Conservation (phyloP, 2,888 invertebrate species). For the Acrobasis consociella region DNA sequence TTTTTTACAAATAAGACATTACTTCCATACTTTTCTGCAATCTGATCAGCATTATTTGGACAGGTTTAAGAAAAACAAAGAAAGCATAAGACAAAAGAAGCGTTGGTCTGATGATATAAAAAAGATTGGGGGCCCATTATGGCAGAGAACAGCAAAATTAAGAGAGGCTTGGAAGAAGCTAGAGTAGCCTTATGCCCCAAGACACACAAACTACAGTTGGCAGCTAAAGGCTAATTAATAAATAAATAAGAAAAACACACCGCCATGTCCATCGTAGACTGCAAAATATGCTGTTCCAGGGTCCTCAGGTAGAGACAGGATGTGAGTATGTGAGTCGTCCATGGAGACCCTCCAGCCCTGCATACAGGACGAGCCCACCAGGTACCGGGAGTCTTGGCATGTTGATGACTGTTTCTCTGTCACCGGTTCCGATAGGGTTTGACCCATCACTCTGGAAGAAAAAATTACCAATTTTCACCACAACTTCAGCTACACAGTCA, state of each 20-base stretch:
- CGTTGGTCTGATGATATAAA: no score
- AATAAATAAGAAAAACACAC: slow-evolving; percentile 59
- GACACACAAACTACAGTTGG: no score
- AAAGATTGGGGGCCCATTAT: no score
- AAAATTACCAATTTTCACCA: neutral
- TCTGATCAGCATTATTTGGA: neutral
- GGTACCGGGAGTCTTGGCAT: slow-evolving; percentile 87
- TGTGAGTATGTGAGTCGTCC: slow-evolving; percentile 99
- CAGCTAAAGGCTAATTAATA: no score
- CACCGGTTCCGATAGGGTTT: slow-evolving; percentile 98
- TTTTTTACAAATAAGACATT: no score
- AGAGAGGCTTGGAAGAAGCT: no score
- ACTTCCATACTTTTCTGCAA: no score
- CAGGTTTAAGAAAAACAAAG: neutral
- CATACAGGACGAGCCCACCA: slow-evolving; percentile 99
- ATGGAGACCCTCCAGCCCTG: slow-evolving; percentile 99
- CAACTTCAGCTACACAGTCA: no score
- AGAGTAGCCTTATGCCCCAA: no score
- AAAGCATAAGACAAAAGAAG: no score
- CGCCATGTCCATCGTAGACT: slow-evolving; percentile 98
- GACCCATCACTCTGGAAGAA: slow-evolving; percentile 90
- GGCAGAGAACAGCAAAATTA: no score
- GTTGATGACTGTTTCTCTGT: slow-evolving; percentile 93
- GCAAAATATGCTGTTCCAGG: slow-evolving; percentile 97
- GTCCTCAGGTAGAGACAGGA: slow-evolving; percentile 95